Evolutionary conservation across 2,797 vertebrate genomes (phyloP), one percentile per base, ranked within the genome.

Genomic region (Scarus forsteni): DNA sequence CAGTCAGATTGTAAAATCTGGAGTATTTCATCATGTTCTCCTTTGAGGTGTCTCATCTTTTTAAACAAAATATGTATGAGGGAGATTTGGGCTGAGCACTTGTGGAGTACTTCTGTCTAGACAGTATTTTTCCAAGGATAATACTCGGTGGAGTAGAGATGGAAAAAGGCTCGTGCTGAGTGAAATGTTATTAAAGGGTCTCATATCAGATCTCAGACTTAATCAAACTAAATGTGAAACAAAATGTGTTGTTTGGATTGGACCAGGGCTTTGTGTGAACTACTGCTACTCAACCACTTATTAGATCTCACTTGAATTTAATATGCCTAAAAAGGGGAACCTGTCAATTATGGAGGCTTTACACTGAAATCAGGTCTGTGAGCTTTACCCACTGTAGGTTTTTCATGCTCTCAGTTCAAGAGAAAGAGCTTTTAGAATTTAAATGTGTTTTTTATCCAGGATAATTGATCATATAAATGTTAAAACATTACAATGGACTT

Each of bases 111-210:
- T 58, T 14, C 54, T 15, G 75, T 77, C 71, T 72, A 73, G 66
- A 80, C 68, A 0, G 62, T 57, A 2, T 76, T 74, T 61, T 67
- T 70, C 58, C 60, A 79, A 77, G 57, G 69, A 83, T 70, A 80
- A 75, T 70, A 79, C 66, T 42, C 52, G 59, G 58, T 27, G 15
- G 49, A 66, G 67, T 35, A 10, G 27, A 7, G 44, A 1, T 0
- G 44, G 65, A 73, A 80, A 70, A 73, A 45, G 70, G 43, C 48
- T 40, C 70, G 65, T 46, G 67, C 74, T 66, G n/a, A 57, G 68
- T 58, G 16, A 64, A 78, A 65, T 62, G 36, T 72, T 72, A 66
- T 53, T 62, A 44, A 66, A 66, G 57, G 50, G 60, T 82, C 75
- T 64, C 46, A 18, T 75, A 67, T 84, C 81, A 67, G 60, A 75